A percentile compares a stretch with the other conserved stretches of the same genome.
These are phyloP conservation scores for Charina bottae DNA, from an alignment of 2,113 vertebrate species.

Conservation along the genomic window DNA sequence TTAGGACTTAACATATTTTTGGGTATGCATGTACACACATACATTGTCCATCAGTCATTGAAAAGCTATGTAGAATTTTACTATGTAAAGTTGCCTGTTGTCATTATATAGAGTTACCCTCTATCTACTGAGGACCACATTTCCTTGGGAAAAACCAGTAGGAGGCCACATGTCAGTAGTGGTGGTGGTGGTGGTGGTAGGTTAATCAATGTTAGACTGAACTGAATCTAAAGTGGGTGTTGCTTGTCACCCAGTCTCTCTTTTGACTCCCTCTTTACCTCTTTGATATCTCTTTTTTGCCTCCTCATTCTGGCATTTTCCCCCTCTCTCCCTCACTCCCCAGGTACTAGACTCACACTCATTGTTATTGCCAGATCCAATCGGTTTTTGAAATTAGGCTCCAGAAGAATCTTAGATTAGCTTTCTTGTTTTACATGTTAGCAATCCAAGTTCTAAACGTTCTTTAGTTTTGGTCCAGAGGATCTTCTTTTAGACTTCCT, in stretches of 20 bases:
- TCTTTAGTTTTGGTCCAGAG: constrained; percentile 9
- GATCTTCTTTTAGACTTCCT: neutral
- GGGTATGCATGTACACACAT: neutral
- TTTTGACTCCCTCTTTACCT: neutral
- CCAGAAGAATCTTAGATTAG: neutral
- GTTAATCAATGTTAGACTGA: neutral
- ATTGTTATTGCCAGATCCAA: neutral
- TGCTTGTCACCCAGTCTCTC: neutral
- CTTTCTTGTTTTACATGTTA: constrained; percentile 42
- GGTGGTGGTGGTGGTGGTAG: neutral
- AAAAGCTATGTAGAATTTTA: neutral
- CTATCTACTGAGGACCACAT: neutral
- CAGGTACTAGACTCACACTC: neutral
- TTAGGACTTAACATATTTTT: neutral
- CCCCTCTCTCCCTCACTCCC: neutral
- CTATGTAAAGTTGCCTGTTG: neutral
- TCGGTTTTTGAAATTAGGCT: neutral
- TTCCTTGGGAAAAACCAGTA: neutral
- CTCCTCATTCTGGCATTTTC: neutral
- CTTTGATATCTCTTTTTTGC: neutral
- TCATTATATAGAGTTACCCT: neutral
- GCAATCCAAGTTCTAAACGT: constrained; percentile 27
- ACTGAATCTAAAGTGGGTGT: neutral
- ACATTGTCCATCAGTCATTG: neutral
- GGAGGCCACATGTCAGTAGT: neutral